These are phyloP conservation scores for Papilio elwesi DNA, from an alignment of 2,888 invertebrate genomes.

Conservation along the genomic window DNA sequence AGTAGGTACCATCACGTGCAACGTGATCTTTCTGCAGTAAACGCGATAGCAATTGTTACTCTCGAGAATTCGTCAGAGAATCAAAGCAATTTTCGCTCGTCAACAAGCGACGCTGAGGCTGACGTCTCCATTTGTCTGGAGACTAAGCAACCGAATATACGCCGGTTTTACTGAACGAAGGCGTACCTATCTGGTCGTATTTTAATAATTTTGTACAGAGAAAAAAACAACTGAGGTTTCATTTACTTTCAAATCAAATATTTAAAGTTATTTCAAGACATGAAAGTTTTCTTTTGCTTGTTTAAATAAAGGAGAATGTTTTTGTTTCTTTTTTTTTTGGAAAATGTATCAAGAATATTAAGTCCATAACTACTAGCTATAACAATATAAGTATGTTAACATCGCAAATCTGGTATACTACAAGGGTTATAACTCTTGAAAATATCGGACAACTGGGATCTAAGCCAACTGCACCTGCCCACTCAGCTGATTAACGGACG, in stretches of 20 bases:
- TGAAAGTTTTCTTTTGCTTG: neutral
- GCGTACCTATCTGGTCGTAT: slow-evolving; percentile 20
- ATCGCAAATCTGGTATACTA: slow-evolving; percentile 30
- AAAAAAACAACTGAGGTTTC: neutral
- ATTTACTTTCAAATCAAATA: neutral
- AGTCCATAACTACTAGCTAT: slow-evolving; percentile 1
- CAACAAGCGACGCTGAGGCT: slow-evolving; percentile 60
- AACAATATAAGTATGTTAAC: slow-evolving; percentile 24
- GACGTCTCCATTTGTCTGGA: slow-evolving; percentile 69
- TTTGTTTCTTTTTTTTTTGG: no score
- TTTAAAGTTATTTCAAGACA: neutral
- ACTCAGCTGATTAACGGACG: slow-evolving; percentile 42
- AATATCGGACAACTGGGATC: slow-evolving; percentile 42
- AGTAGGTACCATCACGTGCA: slow-evolving; percentile 19
- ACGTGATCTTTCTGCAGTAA: slow-evolving; percentile 28
- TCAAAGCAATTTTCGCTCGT: slow-evolving; percentile 70
- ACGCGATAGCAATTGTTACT: slow-evolving; percentile 52
- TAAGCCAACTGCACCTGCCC: slow-evolving; percentile 42
- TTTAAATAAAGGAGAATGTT: neutral
- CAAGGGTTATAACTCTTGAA: slow-evolving; percentile 40
- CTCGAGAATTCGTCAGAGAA: slow-evolving; percentile 60
- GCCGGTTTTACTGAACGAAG: slow-evolving; percentile 40
- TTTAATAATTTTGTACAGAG: slow-evolving; percentile 20
- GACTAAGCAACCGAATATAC: slow-evolving; percentile 49
- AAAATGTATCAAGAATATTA: neutral